Base-by-base conservation (phyloP, 2,888 invertebrate species). In the Idaea dimidiata region DNA sequence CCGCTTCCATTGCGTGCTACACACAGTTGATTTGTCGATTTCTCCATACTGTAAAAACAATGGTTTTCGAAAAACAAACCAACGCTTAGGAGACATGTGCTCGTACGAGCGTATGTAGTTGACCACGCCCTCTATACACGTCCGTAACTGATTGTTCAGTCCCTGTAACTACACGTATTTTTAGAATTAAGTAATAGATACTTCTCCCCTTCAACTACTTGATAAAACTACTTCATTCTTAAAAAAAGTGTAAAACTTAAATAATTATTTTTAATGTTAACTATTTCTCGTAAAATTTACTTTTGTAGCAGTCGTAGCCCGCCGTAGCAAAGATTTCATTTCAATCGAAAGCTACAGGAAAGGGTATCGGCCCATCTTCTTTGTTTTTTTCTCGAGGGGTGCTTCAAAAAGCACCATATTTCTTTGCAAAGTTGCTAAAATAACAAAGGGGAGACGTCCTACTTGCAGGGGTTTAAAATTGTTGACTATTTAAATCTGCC, bases 401-500 rank as follows among this genome's bases (percentile, higher is more conserved):
- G 43, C 43, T 43, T 43, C 43, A 43, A 43, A 43, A 43, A 43
- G 43, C 43, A 43, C 43, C 43, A 43, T 43, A 43, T 43, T 43
- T 43, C 43, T 43, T 43, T 43, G 43, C 7, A 43, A 43, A 43
- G 43, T 43, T 43, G 43, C 43, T 43, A 43, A 43, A 43, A 43
- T 43, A 43, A 43, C 43, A 43, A 43, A 43, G 43, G 43, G 43
- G 43, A 43, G 43, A 43, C 14, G 14, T 43, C 43, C 43, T 43
- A 57, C 62, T 8, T 53, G 43, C 43, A 43, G 43, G 43, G 43
- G 43, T 69, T 68, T 68, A 69, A 72, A 73, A 74, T 68, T 69
- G 74, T 67, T 79, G 79, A 73, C 77, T 78, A 77, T 78, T 79
- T 75, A 74, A 79, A 71, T 75, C 65, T 55, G 54, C 24, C 59